Evolutionary conservation across 1,140 invertebrate species (phyloP).

Genomic region (Hycleus cichorii): DNA sequence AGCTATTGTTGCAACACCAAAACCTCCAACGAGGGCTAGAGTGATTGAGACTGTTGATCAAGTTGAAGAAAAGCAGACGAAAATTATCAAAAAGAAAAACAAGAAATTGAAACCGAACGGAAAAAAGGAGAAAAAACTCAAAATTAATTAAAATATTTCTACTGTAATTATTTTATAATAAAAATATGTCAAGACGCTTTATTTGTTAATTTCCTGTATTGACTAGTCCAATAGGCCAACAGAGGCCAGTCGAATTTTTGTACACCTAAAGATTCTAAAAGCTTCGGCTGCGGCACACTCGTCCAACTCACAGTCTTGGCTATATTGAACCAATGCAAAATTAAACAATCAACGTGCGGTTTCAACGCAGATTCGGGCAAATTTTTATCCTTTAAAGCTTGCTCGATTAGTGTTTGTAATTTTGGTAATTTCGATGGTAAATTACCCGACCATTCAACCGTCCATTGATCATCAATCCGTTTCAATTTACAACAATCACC

Average conservation of each 20-base stretch:
- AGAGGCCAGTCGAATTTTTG: slow-evolving; percentile 31
- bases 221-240: slow-evolving; percentile 28
- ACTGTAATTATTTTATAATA: background rate
- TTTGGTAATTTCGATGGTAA: slow-evolving; percentile 26
- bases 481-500: slow-evolving; percentile 9
- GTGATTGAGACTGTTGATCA: slow-evolving; percentile 17
- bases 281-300: slow-evolving; percentile 16
- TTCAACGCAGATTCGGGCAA: slow-evolving; percentile 20
- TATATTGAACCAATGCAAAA: slow-evolving; percentile 29
- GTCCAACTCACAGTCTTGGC: slow-evolving; percentile 24
- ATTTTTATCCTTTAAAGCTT: slow-evolving; percentile 23
- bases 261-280: slow-evolving; percentile 25
- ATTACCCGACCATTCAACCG: slow-evolving; percentile 20
- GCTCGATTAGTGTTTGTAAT: slow-evolving; percentile 20
- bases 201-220: slow-evolving; percentile 15
- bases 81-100: slow-evolving; percentile 10
- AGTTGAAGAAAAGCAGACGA: slow-evolving; percentile 1
- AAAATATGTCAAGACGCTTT: slow-evolving; percentile 6
- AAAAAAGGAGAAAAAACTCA: slow-evolving; percentile 6
- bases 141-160: background rate
- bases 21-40: slow-evolving; percentile 2
- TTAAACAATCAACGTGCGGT: slow-evolving; percentile 20
- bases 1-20: slow-evolving; percentile 12
- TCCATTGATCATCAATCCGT: slow-evolving; percentile 10
- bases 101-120: slow-evolving; percentile 7